A percentile compares a stretch with the other conserved stretches of the same genome.
Evolutionary conservation across 2,113 vertebrate genomes (phyloP).

Genomic region (Gymnorhina tibicen): DNA sequence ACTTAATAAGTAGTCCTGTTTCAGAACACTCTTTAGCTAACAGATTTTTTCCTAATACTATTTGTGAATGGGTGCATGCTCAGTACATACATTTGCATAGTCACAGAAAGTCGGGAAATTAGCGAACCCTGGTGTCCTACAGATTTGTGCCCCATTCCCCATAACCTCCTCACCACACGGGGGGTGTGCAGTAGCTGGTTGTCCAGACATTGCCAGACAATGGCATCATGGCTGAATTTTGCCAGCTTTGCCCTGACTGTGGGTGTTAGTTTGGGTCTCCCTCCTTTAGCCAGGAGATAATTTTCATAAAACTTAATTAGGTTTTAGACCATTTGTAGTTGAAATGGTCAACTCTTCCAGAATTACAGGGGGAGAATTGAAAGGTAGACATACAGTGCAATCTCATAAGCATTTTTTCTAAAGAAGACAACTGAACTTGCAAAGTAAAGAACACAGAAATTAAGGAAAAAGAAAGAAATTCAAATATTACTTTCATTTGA

Average conservation of each 20-base stretch:
- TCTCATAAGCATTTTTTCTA: neutral
- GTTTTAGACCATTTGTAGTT: neutral
- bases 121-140: neutral
- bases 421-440: neutral
- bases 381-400: neutral
- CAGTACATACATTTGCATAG: neutral
- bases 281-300: neutral
- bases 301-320: neutral
- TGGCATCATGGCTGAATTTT: rapidly evolving
- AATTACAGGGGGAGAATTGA: neutral
- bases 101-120: neutral
- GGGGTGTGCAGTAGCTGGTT: neutral
- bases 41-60: neutral
- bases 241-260: neutral
- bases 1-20: neutral
- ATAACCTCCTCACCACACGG: neutral
- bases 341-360: neutral
- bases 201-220: neutral
- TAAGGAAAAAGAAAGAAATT: neutral
- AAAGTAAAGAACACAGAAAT: neutral
- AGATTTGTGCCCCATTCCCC: neutral
- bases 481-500: neutral
- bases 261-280: neutral
- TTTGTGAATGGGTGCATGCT: neutral
- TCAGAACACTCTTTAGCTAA: neutral